A percentile compares a stretch with the other conserved stretches of the same genome.
These are phyloP conservation scores for Antrozous pallidus DNA, from an alignment of 2,797 vertebrate species.

Conservation along the genomic window DNA sequence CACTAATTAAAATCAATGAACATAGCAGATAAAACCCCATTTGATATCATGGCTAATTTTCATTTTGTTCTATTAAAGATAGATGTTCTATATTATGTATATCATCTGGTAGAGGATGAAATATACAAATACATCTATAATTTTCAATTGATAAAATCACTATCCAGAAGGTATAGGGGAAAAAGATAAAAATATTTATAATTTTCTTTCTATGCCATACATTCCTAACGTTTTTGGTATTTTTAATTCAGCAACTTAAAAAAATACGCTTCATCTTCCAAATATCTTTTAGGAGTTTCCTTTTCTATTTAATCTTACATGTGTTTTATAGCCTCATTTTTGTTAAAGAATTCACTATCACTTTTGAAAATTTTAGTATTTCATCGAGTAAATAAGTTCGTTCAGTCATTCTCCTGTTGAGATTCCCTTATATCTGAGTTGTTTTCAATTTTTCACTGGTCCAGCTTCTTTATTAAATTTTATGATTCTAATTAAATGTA, in stretches of 20 bases:
- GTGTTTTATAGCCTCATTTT: not conserved
- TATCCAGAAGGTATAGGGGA: not conserved
- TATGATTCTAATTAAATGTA: not conserved
- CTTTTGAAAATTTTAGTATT: not conserved
- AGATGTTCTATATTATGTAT: not conserved
- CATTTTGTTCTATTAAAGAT: not conserved
- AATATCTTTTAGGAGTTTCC: not conserved
- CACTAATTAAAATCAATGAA: not conserved
- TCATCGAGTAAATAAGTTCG: not conserved
- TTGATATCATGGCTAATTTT: not conserved
- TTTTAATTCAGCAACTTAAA: not conserved
- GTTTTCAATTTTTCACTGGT: not conserved
- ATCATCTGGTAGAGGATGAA: not conserved
- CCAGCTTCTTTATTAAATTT: not conserved
- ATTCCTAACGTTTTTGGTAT: not conserved
- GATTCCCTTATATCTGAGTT: not conserved
- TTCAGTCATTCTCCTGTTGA: not conserved
- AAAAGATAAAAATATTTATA: not conserved
- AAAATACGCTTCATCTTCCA: not conserved
- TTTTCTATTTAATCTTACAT: not conserved
- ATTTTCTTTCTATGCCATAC: not conserved
- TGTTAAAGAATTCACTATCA: not conserved
- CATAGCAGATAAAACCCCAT: not conserved
- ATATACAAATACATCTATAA: not conserved
- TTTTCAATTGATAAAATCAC: not conserved